Conservation (phyloP, 2,888 invertebrate genomes). For the Rhogogaster chlorosoma region DNA sequence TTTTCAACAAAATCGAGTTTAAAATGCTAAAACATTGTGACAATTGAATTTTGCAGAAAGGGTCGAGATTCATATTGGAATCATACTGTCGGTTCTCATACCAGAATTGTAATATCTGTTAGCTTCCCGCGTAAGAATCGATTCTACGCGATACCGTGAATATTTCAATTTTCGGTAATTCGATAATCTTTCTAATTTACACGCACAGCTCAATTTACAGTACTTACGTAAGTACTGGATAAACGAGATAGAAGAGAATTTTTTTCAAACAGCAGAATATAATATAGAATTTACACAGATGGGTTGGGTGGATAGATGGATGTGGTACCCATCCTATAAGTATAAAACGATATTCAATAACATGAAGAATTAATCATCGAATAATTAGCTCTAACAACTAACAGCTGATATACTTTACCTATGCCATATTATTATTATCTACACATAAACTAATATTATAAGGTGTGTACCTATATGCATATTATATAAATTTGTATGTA, state of each 20-base stretch:
- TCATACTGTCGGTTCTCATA: neutral
- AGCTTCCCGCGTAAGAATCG: neutral
- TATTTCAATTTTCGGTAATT: neutral
- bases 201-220: neutral
- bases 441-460: neutral
- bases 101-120: neutral
- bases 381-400: slow-evolving; percentile 17
- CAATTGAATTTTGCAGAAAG: neutral
- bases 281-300: neutral
- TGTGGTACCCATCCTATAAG: neutral
- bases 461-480: neutral
- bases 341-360: neutral
- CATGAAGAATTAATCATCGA: neutral
- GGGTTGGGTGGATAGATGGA: neutral
- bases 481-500: neutral
- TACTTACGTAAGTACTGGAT: neutral
- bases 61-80: neutral
- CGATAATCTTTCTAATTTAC: neutral
- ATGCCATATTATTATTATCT: slow-evolving; percentile 5
- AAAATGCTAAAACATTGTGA: neutral
- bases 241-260: neutral
- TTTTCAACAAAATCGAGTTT: neutral
- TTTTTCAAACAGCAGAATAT: neutral
- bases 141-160: neutral
- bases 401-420: neutral